These are phyloP conservation scores for Strigops habroptila DNA, from an alignment of 2,113 vertebrate species.

Conservation along the genomic window DNA sequence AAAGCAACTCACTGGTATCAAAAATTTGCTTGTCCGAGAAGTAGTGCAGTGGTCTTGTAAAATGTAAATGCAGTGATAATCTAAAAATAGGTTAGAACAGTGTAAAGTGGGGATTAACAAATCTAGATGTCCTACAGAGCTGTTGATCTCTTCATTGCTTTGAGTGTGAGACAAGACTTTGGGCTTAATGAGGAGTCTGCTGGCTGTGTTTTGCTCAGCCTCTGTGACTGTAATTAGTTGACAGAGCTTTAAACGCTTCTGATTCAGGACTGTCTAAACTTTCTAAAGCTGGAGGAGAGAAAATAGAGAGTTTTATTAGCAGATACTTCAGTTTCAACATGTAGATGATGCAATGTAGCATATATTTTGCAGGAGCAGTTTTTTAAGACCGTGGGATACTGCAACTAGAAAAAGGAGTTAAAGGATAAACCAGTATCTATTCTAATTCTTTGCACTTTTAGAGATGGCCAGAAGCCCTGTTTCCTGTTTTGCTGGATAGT, in stretches of 20 bases:
- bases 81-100: not conserved
- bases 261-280: not conserved
- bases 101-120: slow-evolving; percentile 7
- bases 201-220: not conserved
- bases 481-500: not conserved
- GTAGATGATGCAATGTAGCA: not conserved
- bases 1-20: not conserved
- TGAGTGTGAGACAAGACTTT: not conserved
- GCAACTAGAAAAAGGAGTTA: not conserved
- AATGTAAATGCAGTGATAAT: not conserved
- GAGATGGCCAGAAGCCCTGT: not conserved
- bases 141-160: slow-evolving; percentile 30
- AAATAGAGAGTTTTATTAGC: not conserved
- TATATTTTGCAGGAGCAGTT: not conserved
- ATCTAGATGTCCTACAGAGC: slow-evolving; percentile 16
- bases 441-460: not conserved
- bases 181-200: not conserved
- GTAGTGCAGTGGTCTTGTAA: not conserved
- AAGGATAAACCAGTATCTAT: not conserved
- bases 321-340: not conserved
- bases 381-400: not conserved
- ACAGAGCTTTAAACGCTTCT: not conserved
- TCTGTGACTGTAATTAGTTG: slow-evolving; percentile 1
- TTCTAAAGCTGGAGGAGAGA: not conserved
- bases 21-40: not conserved